A percentile compares a stretch with the other conserved stretches of the same genome.
These are phyloP conservation scores for Pemphredon lugubris DNA, from an alignment of 2,888 invertebrate species.

Conservation along the genomic window DNA sequence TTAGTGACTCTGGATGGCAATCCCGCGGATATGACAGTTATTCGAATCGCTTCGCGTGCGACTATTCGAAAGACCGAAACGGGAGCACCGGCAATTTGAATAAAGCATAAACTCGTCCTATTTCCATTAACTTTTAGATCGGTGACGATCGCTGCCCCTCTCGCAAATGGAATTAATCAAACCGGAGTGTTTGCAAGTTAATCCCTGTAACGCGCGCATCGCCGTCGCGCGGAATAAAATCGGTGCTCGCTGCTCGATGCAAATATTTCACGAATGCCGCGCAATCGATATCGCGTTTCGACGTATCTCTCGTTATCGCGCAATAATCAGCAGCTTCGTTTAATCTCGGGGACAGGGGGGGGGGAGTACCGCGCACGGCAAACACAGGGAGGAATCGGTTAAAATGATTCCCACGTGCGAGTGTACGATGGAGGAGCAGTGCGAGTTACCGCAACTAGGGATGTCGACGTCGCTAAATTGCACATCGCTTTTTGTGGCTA, in stretches of 20 bases:
- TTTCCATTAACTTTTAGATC: background rate
- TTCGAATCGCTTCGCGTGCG: too few relatives aligned
- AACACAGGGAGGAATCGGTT: background rate
- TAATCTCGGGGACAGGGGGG: background rate
- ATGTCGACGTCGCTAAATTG: constrained; percentile 49
- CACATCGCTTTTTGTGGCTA: constrained; percentile 48
- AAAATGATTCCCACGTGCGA: constrained; percentile 32
- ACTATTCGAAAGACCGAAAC: background rate
- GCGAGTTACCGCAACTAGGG: constrained; percentile 21
- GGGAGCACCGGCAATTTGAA: background rate
- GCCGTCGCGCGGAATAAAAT: too few relatives aligned
- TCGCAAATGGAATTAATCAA: too few relatives aligned
- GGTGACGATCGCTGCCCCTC: background rate
- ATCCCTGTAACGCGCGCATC: too few relatives aligned
- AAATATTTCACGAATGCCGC: background rate
- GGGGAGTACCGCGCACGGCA: too few relatives aligned
- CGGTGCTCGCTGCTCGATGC: too few relatives aligned
- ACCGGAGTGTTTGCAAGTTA: too few relatives aligned
- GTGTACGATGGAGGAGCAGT: constrained; percentile 15
- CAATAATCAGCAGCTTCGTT: background rate
- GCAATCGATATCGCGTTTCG: background rate
- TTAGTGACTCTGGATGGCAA: too few relatives aligned
- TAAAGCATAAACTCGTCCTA: background rate
- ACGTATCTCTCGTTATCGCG: background rate
- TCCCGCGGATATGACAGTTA: too few relatives aligned